Base-by-base conservation (phyloP, 2,797 vertebrate species). In the Cetoscarus ocellatus region DNA sequence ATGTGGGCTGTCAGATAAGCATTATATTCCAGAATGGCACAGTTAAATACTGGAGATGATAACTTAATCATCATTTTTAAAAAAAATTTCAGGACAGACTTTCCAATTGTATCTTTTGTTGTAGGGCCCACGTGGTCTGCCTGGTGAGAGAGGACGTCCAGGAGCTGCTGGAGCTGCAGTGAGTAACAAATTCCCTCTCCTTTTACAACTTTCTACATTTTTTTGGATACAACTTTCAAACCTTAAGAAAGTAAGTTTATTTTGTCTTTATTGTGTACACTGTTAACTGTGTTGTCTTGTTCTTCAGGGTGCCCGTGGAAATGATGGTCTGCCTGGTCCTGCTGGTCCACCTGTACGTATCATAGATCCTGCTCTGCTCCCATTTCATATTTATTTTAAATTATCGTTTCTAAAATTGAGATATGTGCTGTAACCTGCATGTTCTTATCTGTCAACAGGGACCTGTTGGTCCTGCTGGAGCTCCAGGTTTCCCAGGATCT, bases 401-500 rank as follows among this genome's bases (percentile, higher is more conserved):
- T 7, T 12, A 18, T 65, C 47, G 0, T n/a, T 3, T 36, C 66
- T 63, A 7, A 72, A 18, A 14, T 12, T 10, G 6, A 65, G 53
- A 12, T 15, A 52, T 60, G 8, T 72, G 27, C 4, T 5, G 42
- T 82, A 66, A 90, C 52, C 11, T 70, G 36, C 56, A 39, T 19
- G 34, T 56, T 60, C 59, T 27, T 63, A 12, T 78, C 15, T 45
- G 57, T 59, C 58, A 67, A n/a, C 77, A 99, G 98, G 98, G 98
- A 73, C 97, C 98, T 5, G 95, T 98, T 7, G 98, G 98, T 86
- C 96, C 98, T 15, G 92, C 97, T 35, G 98, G 98, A 84, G 93
- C 96, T 48, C 98, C 98, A 4, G 98, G 98, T 71, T 99, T 99
- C 94, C 98, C 98, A 15, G 98, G 98, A 48, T 96, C 97, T 60